Conservation (phyloP, 2,113 vertebrate species). For the Brachirus orientalis region DNA sequence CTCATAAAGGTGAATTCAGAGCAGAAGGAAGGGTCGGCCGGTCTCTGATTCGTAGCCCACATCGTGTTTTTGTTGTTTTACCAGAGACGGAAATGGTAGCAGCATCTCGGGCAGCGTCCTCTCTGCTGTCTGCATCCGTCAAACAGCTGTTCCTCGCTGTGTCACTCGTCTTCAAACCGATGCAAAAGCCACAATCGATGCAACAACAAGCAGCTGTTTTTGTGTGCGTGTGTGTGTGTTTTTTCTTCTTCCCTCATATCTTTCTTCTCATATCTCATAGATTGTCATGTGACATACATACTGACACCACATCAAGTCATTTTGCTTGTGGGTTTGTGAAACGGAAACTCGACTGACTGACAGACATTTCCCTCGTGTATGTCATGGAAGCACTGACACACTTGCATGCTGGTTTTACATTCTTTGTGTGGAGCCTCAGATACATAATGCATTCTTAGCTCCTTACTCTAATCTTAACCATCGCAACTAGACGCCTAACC, state of each 20-base stretch:
- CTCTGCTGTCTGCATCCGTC: slow-evolving; percentile 23
- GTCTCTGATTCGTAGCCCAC: slow-evolving; percentile 10
- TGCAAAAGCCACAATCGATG: slow-evolving; percentile 30
- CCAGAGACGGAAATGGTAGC: too few relatives aligned
- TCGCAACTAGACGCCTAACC: too few relatives aligned
- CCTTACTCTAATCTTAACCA: too few relatives aligned
- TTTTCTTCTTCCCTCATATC: slow-evolving; percentile 3
- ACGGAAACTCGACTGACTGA: slow-evolving; percentile 38
- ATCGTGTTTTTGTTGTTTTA: neutral
- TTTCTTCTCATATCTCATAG: slow-evolving; percentile 4
- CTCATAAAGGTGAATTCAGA: slow-evolving; percentile 29
- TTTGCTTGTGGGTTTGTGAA: slow-evolving; percentile 42
- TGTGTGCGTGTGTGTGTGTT: too few relatives aligned
- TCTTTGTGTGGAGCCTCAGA: too few relatives aligned
- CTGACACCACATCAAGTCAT: slow-evolving; percentile 19
- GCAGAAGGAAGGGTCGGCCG: slow-evolving; percentile 6
- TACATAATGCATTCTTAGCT: too few relatives aligned
- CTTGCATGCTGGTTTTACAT: too few relatives aligned
- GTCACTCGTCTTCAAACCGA: slow-evolving; percentile 7
- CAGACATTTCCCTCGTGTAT: slow-evolving; percentile 30
- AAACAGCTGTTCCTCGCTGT: slow-evolving; percentile 24
- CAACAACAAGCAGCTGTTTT: slow-evolving; percentile 19
- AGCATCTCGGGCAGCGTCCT: neutral
- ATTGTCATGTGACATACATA: slow-evolving; percentile 19
- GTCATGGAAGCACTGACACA: slow-evolving; percentile 22